Conservation (phyloP, 2,797 vertebrate genomes). For the Cuculus canorus region DNA sequence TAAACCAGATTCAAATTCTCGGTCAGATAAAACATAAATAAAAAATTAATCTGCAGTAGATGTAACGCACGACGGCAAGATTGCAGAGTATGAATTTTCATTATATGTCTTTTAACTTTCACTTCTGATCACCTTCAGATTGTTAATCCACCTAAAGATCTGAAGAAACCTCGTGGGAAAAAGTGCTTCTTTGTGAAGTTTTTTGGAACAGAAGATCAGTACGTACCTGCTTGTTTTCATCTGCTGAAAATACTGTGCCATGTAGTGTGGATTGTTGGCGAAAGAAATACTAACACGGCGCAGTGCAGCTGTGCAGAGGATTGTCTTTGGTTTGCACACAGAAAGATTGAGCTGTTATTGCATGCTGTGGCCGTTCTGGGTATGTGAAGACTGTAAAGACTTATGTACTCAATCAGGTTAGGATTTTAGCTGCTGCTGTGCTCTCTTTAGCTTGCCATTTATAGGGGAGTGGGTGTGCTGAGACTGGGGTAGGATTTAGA, state of each 20-base stretch:
- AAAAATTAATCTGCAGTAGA: background rate
- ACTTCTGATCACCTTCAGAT: constrained; percentile 79
- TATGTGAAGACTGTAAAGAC: background rate
- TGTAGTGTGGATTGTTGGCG: background rate
- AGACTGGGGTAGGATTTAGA: background rate
- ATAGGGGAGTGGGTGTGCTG: background rate
- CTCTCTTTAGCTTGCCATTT: background rate
- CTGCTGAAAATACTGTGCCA: background rate
- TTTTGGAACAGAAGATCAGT: constrained; percentile 99
- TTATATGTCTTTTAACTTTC: background rate
- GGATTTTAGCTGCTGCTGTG: background rate
- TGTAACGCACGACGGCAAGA: background rate
- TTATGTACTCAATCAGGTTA: fast-evolving
- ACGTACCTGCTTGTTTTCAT: constrained; percentile 75
- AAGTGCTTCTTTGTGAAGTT: constrained; percentile 99
- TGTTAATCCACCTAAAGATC: constrained; percentile 96
- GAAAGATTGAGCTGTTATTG: background rate
- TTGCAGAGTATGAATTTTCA: background rate
- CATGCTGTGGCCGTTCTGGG: background rate
- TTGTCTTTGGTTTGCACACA: background rate
- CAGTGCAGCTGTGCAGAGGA: background rate
- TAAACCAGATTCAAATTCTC: background rate
- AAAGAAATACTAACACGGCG: background rate
- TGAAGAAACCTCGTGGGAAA: constrained; percentile 98
- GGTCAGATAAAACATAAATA: background rate